Evolutionary conservation across 2,113 vertebrate genomes (phyloP).

Genomic region (Myiozetetes cayanensis): DNA sequence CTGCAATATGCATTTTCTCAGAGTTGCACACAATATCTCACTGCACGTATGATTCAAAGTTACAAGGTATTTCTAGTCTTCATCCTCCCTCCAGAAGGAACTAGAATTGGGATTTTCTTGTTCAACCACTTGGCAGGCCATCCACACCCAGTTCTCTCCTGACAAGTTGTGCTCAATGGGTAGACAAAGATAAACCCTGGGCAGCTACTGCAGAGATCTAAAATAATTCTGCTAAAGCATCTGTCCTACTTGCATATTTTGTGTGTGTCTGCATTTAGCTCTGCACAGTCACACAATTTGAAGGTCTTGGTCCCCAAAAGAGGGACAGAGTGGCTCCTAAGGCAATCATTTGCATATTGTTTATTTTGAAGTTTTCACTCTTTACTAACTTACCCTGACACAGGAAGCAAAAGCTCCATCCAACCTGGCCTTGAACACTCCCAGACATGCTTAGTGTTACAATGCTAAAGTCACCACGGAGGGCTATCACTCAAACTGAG

Average conservation of each 20-base stretch:
- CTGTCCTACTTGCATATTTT: too few relatives aligned
- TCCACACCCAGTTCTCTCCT: not conserved
- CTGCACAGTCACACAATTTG: not conserved
- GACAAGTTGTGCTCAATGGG: not conserved
- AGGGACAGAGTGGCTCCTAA: too few relatives aligned
- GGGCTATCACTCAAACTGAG: not conserved
- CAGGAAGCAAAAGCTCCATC: not conserved
- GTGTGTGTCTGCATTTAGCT: not conserved
- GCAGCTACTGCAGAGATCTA: too few relatives aligned
- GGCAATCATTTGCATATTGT: rapidly evolving
- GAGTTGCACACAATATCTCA: not conserved
- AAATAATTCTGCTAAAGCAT: not conserved
- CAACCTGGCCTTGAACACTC: not conserved
- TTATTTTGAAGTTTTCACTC: not conserved
- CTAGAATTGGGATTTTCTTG: not conserved
- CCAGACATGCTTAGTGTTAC: not conserved
- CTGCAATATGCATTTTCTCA: not conserved
- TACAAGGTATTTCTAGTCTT: not conserved
- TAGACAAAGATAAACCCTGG: not conserved
- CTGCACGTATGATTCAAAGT: too few relatives aligned
- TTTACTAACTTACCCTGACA: not conserved
- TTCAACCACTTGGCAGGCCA: not conserved
- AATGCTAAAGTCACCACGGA: not conserved
- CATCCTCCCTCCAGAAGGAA: not conserved
- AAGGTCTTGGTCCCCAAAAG: not conserved